Evolutionary conservation across 92 coral and sea anemone genomes (phyloP), one percentile per base, ranked within the genome.

Genomic region (Palythoa grandiflora): DNA sequence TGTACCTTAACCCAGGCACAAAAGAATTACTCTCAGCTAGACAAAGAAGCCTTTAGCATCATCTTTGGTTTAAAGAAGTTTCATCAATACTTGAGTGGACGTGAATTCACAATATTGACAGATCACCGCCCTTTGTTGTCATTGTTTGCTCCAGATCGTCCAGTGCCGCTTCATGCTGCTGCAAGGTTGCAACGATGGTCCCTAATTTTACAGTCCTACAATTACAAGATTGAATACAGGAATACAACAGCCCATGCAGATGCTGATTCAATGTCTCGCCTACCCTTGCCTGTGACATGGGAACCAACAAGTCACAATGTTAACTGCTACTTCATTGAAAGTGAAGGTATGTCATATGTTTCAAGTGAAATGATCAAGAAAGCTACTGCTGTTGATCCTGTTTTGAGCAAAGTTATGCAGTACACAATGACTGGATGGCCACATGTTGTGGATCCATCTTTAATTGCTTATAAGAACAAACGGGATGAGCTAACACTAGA

Each of bases 251-350:
- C 28, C 28, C 28, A 28, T 28, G 28, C 28, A 28, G 28, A 28
- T 28, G 28, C 28, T 28, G 71, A 65, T 65, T 65, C 28, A 15
- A 65, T 65, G 71, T 65, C 71, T 65, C 71, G 71, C 71, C 71
- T 65, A 65, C 71, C 71, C n/a, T 65, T 65, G 71, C 71, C 71
- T 65, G 71, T 83, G 87, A 65, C 71, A 65, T 65, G 71, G 70
- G 74, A 66, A 60, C 91, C 91, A 16, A 71, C 79, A 52, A 87
- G 93, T 78, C 53, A 88, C 63, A 91, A 87, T 88, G 80, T 91
- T 17, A 78, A 91, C 16, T 91, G 91, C 86, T 90, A 78, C 61
- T 87, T 87, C 73, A 52, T 90, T 59, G 80, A 88, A 78, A 63
- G 71, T 53, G 53, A 83, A 72, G 85, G 48, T 51, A 57, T 91